A percentile compares a stretch with the other conserved stretches of the same genome.
Evolutionary conservation across 2,888 invertebrate species (phyloP).

Genomic region (Hoplodrina ambigua): DNA sequence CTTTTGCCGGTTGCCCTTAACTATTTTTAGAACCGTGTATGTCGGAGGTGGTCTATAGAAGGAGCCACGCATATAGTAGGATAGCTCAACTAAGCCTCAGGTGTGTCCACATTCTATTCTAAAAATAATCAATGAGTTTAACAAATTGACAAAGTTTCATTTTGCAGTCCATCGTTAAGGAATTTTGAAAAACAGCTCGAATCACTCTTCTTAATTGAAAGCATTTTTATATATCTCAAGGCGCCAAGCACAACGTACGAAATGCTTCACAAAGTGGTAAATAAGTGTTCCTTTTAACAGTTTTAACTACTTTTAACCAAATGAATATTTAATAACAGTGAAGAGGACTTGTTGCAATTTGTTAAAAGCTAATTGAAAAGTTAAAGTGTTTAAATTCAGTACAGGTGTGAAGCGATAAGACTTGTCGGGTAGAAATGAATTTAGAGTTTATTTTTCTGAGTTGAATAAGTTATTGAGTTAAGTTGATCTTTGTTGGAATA

Average conservation of each 20-base stretch:
- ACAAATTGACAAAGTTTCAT: neutral
- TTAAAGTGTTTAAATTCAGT: constrained; percentile 44
- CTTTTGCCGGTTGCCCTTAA: too few relatives aligned
- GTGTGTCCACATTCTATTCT: constrained; percentile 1
- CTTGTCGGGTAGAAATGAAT: constrained; percentile 32
- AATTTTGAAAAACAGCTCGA: constrained; percentile 39
- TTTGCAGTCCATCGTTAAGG: neutral
- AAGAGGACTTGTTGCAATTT: constrained; percentile 53
- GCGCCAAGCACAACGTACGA: constrained; percentile 34
- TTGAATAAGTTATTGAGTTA: constrained; percentile 17
- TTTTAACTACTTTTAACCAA: constrained; percentile 47
- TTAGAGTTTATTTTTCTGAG: constrained; percentile 23
- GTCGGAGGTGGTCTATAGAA: too few relatives aligned
- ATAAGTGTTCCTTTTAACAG: constrained; percentile 61
- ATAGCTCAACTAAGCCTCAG: too few relatives aligned
- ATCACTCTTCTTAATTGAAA: constrained; percentile 48
- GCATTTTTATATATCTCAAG: constrained; percentile 40
- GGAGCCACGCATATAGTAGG: too few relatives aligned
- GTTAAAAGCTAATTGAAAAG: constrained; percentile 59
- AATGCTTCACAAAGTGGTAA: constrained; percentile 47
- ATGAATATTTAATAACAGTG: constrained; percentile 66
- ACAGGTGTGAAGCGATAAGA: constrained; percentile 55
- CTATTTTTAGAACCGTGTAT: too few relatives aligned
- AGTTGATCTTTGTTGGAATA: constrained; percentile 20
- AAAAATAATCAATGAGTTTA: constrained; percentile 8